Conservation (phyloP, 2,113 vertebrate species). For the Ammodytes marinus region DNA sequence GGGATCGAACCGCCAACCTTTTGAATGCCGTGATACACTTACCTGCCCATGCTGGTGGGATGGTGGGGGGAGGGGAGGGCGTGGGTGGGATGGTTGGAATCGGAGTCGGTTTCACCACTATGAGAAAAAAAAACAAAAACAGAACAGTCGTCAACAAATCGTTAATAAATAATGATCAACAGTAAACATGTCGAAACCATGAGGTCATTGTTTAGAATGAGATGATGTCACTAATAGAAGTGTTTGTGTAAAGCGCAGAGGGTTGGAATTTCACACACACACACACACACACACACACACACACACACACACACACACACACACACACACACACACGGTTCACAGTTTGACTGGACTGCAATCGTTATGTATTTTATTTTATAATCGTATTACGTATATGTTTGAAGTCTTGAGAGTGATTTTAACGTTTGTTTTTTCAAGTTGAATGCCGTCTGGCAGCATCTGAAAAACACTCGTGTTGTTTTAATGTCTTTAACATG, state of each 20-base stretch:
- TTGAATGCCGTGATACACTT: slow-evolving; percentile 43
- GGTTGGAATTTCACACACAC: slow-evolving; percentile 4
- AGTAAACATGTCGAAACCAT: neutral
- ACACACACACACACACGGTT: neutral
- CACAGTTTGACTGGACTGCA: neutral
- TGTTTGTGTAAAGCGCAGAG: neutral
- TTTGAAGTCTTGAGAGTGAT: neutral
- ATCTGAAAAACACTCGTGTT: neutral
- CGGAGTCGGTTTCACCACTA: slow-evolving; percentile 94
- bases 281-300: no score
- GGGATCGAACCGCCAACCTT: no score
- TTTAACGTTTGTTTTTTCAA: neutral
- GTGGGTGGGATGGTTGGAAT: slow-evolving; percentile 92
- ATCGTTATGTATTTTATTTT: no score
- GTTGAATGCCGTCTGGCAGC: neutral
- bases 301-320: no score
- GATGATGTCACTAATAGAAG: neutral
- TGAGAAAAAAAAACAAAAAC: slow-evolving; percentile 3
- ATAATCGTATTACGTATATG: no score
- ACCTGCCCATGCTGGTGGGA: slow-evolving; percentile 95
- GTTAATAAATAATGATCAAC: neutral
- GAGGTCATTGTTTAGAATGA: slow-evolving; percentile 32
- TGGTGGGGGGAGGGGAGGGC: slow-evolving; percentile 93
- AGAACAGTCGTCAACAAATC: neutral
- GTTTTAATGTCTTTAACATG: neutral